Base-by-base conservation (phyloP, 2,113 vertebrate genomes). In the Elaphurus davidianus region DNA sequence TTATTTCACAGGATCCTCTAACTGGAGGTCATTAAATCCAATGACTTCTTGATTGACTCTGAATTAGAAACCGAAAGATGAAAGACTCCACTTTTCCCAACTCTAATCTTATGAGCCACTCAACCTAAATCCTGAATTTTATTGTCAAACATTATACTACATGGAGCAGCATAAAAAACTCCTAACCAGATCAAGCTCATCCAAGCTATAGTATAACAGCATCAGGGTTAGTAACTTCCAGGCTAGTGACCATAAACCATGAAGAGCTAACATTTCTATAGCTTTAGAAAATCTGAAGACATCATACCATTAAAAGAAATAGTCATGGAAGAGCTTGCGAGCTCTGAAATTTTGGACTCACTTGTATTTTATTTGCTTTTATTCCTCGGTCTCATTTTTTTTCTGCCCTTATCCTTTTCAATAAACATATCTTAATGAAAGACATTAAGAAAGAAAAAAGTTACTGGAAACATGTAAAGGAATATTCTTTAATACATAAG, bases 371-470 rank as follows among this genome's bases (percentile, higher is more conserved):
- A 96, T 92, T 94, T 93, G 62, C 60, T 90, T 97, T 96, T 86
- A 95, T 94, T 97, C 91, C 71, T 62, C 62, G 74, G 85, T 94
- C 89, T 97, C 89, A 85, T 97, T 97, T 62, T 84, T 45, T 90
- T 95, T 54, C 87, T 93, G 91, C 40, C 82, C 21, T 84, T 54
- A 40, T 88, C 85, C 60, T 60, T 92, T 97, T 94, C 94, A 93
- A 96, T 98, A 98, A 98, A 97, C 33, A 40, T 81, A 55, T 91
- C 62, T 97, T 96, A 98, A 97, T 98, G 91, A 97, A 98, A 97
- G 89, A 45, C 79, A 93, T 98, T 90, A 87, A 97, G 94, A 17
- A 47, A 82, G 71, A 71, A 89, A 88, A 95, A 95, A 52, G 55
- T 97, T 95, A 97, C 93, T 89, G 88, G 81, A 95, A 95, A 97